Evolutionary conservation across 1,140 invertebrate species (phyloP).

Genomic region (Venturia canescens): DNA sequence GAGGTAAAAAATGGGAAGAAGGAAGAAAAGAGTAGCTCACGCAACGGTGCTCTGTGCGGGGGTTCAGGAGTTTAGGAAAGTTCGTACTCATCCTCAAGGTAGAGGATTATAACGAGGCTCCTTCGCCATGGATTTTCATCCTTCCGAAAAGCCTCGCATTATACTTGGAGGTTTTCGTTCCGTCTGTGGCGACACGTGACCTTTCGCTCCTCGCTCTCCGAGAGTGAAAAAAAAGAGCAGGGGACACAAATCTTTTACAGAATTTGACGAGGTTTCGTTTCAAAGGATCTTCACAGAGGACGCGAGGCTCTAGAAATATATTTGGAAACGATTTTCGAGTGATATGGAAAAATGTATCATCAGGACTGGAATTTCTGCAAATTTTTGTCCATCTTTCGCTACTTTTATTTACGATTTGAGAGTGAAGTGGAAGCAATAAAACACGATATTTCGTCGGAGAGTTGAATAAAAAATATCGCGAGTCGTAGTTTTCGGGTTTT

Average conservation of each 20-base stretch:
- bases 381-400: no score
- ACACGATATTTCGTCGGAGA: no score
- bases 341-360: no score
- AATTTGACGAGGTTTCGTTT: no score
- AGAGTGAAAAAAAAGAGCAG: not conserved
- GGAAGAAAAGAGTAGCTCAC: not conserved
- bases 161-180: not conserved
- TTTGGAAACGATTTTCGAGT: no score
- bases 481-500: no score
- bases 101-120: constrained; percentile 45
- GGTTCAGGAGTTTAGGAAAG: constrained; percentile 27
- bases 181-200: not conserved
- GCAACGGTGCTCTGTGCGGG: not conserved
- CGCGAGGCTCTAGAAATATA: no score
- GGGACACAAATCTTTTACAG: not conserved
- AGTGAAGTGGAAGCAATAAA: no score
- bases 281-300: no score
- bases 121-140: constrained; percentile 30
- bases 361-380: no score
- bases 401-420: no score
- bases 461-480: no score
- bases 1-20: constrained; percentile 13
- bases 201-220: not conserved
- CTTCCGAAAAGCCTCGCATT: not conserved
- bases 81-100: not conserved